Conservation (phyloP, 2,888 invertebrate species). For the Harpalus rubripes region DNA sequence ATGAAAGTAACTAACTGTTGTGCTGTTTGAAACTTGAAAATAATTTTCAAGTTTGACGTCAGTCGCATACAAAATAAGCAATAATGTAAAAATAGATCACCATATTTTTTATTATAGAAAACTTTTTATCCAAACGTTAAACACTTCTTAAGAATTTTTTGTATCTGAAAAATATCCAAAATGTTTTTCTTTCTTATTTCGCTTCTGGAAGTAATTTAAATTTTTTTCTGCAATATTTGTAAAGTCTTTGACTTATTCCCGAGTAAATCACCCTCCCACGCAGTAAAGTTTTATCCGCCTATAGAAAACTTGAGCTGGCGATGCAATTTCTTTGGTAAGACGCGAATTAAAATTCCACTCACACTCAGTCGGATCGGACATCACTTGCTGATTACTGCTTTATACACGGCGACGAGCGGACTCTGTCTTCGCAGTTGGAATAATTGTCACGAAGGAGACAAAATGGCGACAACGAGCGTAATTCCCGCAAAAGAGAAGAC, state of each 20-base stretch:
- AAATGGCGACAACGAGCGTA: conserved; percentile 27
- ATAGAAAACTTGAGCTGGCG: conserved; percentile 30
- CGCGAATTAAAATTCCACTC: conserved; percentile 54
- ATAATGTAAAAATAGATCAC: no score
- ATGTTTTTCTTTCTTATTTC: conserved; percentile 27
- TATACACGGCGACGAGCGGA: conserved; percentile 12
- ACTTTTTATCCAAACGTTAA: no score
- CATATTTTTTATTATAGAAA: no score
- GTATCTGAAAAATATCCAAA: not conserved
- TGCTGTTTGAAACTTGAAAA: no score
- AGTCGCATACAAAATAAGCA: no score
- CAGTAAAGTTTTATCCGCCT: conserved; percentile 45
- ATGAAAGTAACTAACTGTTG: no score
- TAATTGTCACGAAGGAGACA: conserved; percentile 26
- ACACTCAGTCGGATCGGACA: conserved; percentile 46
- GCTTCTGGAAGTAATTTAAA: conserved; percentile 22
- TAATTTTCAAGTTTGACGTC: no score
- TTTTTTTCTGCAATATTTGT: conserved; percentile 31
- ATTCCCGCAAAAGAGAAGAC: not conserved
- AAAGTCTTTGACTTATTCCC: conserved; percentile 44
- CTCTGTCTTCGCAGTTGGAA: conserved; percentile 11
- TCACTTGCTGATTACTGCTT: conserved; percentile 50
- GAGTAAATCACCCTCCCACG: conserved; percentile 42
- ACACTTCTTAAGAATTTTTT: no score
- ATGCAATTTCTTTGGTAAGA: conserved; percentile 27